phyloP scores from a whole-genome alignment of 2,797 vertebrate species.

The Perdix hodgsoniae region DNA sequence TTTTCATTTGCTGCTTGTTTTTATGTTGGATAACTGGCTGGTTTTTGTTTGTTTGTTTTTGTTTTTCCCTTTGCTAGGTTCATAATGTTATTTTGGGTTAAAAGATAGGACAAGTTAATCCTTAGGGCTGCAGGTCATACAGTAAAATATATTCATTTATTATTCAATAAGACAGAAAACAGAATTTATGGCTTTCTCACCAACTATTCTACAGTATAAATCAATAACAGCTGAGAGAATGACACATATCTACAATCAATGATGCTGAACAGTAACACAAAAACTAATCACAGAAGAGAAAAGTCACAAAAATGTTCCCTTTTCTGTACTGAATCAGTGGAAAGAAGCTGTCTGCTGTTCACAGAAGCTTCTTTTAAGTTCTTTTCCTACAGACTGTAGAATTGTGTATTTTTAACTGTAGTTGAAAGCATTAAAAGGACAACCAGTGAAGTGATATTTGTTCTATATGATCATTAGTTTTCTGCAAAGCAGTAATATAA shows the following conservation, averaged over 20 bases:
- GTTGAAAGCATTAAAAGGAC: not conserved
- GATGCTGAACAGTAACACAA: not conserved
- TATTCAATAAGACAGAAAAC: constrained; percentile 37
- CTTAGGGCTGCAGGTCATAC: not conserved
- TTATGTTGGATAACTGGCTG: not conserved
- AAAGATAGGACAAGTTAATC: not conserved
- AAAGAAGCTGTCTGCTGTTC: not conserved
- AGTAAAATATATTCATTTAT: constrained; percentile 43
- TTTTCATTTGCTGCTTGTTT: not conserved
- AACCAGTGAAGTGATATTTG: not conserved
- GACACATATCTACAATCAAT: not conserved
- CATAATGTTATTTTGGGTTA: not conserved
- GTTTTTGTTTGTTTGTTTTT: not conserved
- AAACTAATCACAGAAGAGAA: constrained; percentile 6
- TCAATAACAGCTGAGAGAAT: constrained; percentile 48
- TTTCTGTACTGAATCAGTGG: not conserved
- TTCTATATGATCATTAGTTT: not conserved
- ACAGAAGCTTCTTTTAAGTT: not conserved
- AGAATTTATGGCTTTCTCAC: constrained; percentile 38
- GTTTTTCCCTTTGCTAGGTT: not conserved
- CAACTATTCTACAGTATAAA: constrained; percentile 5
- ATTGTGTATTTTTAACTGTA: not conserved
- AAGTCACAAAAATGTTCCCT: not conserved
- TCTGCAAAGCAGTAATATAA: not conserved
- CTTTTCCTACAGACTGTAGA: not conserved